Conservation (phyloP, 92 coral and sea anemone genomes). For the Chrysogorgia sp. region DNA sequence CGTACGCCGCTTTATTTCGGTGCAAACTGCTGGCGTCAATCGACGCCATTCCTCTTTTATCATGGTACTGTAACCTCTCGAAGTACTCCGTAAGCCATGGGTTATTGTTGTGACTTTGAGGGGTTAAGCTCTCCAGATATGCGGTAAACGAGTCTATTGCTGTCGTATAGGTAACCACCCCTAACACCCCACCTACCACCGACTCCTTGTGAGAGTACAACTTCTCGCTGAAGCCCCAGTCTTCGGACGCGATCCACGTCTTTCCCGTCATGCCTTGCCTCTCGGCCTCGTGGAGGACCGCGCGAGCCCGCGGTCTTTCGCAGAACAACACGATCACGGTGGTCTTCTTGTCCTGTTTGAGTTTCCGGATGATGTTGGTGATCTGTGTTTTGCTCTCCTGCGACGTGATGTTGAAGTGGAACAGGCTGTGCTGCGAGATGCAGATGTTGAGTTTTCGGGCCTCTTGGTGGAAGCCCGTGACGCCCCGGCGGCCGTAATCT, state of each 20-base stretch:
- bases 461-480: slow-evolving; percentile 84
- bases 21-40: slow-evolving; percentile 70
- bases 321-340: slow-evolving; percentile 83
- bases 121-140: slow-evolving; percentile 70
- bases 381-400: slow-evolving; percentile 69
- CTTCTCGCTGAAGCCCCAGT: slow-evolving; percentile 83
- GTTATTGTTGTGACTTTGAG: slow-evolving; percentile 63
- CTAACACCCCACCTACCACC: slow-evolving; percentile 82
- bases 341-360: slow-evolving; percentile 71
- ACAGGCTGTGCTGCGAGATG: slow-evolving; percentile 80
- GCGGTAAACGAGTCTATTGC: slow-evolving; percentile 61
- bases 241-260: slow-evolving; percentile 94
- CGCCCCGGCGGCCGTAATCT: slow-evolving; percentile 88
- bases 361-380: slow-evolving; percentile 63
- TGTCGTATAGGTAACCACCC: slow-evolving; percentile 82
- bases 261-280: slow-evolving; percentile 77
- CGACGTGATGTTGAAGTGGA: slow-evolving; percentile 75
- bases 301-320: slow-evolving; percentile 82
- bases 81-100: slow-evolving; percentile 89
- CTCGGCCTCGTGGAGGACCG: slow-evolving; percentile 82
- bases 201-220: slow-evolving; percentile 65
- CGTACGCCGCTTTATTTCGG: slow-evolving; percentile 84
- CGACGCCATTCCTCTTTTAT: slow-evolving; percentile 16
- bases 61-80: neutral
- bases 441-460: slow-evolving; percentile 76